These are phyloP conservation scores for Trichomalopsis sarcophagae DNA, from an alignment of 1,140 invertebrate species.

Conservation along the genomic window DNA sequence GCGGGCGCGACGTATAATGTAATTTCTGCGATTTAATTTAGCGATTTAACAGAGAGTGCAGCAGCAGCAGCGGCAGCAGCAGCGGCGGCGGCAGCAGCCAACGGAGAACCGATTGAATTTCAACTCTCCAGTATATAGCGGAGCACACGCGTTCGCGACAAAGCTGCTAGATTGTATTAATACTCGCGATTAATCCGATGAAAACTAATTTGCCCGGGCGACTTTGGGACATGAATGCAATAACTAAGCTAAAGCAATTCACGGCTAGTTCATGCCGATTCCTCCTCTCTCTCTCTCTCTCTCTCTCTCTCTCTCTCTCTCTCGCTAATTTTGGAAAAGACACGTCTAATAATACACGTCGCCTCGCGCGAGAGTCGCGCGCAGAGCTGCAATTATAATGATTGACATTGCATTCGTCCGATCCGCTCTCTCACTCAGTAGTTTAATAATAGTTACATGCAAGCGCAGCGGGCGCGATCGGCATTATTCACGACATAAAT, in stretches of 20 bases:
- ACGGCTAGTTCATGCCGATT: slow-evolving; percentile 2
- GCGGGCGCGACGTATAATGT: slow-evolving; percentile 33
- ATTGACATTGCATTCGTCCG: background rate
- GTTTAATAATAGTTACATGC: slow-evolving; percentile 1
- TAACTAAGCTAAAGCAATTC: slow-evolving; percentile 40
- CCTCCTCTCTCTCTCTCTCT: slow-evolving; percentile 7
- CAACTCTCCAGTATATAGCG: slow-evolving; percentile 54
- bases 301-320: background rate
- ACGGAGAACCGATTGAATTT: slow-evolving; percentile 65
- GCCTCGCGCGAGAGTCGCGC: slow-evolving; percentile 47
- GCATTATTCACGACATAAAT: background rate
- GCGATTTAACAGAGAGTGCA: slow-evolving; percentile 45
- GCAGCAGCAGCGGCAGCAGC: slow-evolving; percentile 28
- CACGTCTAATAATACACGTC: background rate
- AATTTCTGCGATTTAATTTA: slow-evolving; percentile 66
- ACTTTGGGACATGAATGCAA: slow-evolving; percentile 50
- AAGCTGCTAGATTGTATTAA: slow-evolving; percentile 67
- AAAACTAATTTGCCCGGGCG: slow-evolving; percentile 67
- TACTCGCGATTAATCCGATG: slow-evolving; percentile 68
- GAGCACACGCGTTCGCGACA: slow-evolving; percentile 49
- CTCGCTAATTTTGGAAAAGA: slow-evolving; percentile 51
- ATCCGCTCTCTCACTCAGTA: background rate
- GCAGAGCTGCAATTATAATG: background rate
- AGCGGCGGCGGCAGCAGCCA: background rate
- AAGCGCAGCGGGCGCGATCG: background rate